phyloP scores from a whole-genome alignment of 2,113 vertebrate genomes.

The Noturus placidus region DNA sequence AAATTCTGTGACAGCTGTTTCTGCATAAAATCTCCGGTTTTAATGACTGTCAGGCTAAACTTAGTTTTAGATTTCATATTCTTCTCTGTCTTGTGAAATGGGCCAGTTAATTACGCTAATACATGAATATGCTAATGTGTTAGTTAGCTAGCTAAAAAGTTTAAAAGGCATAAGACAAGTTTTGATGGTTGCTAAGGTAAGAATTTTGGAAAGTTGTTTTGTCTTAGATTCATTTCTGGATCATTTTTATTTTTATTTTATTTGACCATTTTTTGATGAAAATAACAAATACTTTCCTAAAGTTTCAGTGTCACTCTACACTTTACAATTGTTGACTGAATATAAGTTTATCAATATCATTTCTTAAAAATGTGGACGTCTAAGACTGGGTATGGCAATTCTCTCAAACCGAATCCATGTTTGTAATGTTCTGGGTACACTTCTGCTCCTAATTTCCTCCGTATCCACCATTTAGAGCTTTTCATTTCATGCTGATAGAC shows the following conservation, averaged over 20 bases:
- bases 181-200: not conserved
- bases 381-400: not conserved
- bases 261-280: not conserved
- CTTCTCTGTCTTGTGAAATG: not conserved
- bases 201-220: not conserved
- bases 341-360: not conserved
- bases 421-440: not conserved
- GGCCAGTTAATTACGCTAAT: not conserved
- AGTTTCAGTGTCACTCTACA: not conserved
- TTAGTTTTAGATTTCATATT: not conserved
- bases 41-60: not conserved
- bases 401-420: not conserved
- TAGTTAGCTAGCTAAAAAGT: not conserved
- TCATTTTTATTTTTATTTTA: not conserved
- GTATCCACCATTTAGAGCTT: not conserved
- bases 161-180: not conserved
- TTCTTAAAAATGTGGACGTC: not conserved
- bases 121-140: not conserved
- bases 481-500: not conserved
- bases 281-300: not conserved
- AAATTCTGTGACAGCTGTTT: not conserved
- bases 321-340: not conserved
- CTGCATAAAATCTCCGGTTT: not conserved
- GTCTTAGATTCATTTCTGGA: not conserved
- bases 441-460: too few species aligned